A percentile compares a stretch with the other conserved stretches of the same genome.
These are phyloP conservation scores for Enteromius radiatus DNA, from an alignment of 2,797 vertebrate species.

Conservation along the genomic window DNA sequence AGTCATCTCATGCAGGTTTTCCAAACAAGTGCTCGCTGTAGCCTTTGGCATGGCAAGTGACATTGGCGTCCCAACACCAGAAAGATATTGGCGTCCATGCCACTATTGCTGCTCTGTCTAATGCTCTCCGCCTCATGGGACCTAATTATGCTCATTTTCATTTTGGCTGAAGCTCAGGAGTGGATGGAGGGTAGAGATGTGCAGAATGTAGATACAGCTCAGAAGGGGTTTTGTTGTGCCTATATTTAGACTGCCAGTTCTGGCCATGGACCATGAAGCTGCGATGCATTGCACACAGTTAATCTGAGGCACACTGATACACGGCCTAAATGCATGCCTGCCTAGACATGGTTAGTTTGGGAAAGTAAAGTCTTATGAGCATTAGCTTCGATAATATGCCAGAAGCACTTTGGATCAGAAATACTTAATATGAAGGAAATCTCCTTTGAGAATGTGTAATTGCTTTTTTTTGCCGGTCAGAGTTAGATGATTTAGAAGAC, in stretches of 20 bases:
- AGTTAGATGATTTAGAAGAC: conserved; percentile 23
- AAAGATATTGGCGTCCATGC: conserved; percentile 29
- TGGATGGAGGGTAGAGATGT: conserved; percentile 69
- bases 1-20: conserved; percentile 43
- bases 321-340: conserved; percentile 1
- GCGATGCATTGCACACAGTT: conserved; percentile 36
- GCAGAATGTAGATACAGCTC: conserved; percentile 74
- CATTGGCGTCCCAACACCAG: conserved; percentile 17
- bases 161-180: conserved; percentile 68
- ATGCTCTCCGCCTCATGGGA: conserved; percentile 72
- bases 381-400: conserved; percentile 35
- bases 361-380: conserved; percentile 43
- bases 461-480: conserved; percentile 25
- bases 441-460: conserved; percentile 36
- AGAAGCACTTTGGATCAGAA: conserved; percentile 36
- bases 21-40: conserved; percentile 29
- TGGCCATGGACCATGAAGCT: conserved; percentile 55
- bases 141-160: conserved; percentile 79
- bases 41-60: conserved; percentile 44
- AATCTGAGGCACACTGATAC: conserved; percentile 43
- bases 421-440: conserved; percentile 41
- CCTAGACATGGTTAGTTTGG: conserved; percentile 19
- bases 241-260: conserved; percentile 70
- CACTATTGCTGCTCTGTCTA: conserved; percentile 47
- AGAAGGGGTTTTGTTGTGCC: conserved; percentile 66